Evolutionary conservation across 2,113 vertebrate species (phyloP).

Genomic region (Dromas ardeola): DNA sequence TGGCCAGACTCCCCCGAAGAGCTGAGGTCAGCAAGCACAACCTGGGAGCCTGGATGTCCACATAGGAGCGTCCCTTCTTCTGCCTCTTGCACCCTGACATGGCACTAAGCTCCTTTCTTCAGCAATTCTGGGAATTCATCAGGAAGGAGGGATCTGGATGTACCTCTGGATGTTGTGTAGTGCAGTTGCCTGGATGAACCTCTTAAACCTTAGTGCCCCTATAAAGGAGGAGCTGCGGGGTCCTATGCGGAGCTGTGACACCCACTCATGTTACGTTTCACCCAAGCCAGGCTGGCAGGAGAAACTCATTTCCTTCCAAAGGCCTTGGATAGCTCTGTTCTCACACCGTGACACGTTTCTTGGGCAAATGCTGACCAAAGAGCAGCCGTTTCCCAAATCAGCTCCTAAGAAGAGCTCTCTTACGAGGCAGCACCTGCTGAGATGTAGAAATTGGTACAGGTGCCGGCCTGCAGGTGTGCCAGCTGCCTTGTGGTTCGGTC

Average conservation of each 20-base stretch:
- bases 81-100: background rate
- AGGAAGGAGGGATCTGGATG: background rate
- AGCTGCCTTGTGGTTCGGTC: background rate
- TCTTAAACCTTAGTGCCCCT: background rate
- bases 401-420: background rate
- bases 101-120: background rate
- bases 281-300: background rate
- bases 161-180: background rate
- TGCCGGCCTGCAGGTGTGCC: background rate
- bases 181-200: background rate
- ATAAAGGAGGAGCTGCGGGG: background rate
- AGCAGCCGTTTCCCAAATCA: background rate
- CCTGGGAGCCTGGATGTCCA: background rate
- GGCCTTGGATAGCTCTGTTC: background rate
- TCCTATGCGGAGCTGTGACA: background rate
- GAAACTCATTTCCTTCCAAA: background rate
- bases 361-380: background rate
- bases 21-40: background rate
- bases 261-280: fast-evolving
- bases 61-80: background rate
- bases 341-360: background rate
- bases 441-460: background rate
- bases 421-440: background rate
- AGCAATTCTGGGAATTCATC: background rate
- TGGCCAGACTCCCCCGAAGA: background rate